Conservation (phyloP, 1,140 invertebrate species). For the Teleopsis dalmanni region DNA sequence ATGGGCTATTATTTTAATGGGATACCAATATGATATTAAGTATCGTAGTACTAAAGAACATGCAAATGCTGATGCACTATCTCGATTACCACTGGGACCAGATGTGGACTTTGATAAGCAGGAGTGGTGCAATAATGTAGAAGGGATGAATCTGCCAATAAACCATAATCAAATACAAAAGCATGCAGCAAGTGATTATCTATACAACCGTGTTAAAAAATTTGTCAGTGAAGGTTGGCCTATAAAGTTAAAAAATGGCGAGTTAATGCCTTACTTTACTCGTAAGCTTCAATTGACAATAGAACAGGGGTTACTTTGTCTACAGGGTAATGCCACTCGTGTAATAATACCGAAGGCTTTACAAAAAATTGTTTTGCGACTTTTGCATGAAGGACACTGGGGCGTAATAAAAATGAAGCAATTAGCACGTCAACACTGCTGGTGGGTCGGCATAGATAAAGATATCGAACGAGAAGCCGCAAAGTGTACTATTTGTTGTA, state of each 20-base stretch:
- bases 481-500: constrained; percentile 7
- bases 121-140: background rate
- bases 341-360: constrained; percentile 24
- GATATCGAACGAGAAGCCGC: constrained; percentile 26
- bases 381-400: constrained; percentile 39
- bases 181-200: background rate
- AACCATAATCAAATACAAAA: background rate
- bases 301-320: constrained; percentile 27
- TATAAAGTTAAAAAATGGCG: too few relatives aligned
- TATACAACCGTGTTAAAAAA: background rate
- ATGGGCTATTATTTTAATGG: constrained; percentile 22
- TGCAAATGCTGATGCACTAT: constrained; percentile 24
- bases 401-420: constrained; percentile 44
- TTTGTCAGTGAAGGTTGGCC: background rate
- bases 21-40: constrained; percentile 17
- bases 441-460: constrained; percentile 41
- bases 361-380: too few relatives aligned
- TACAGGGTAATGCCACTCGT: constrained; percentile 14
- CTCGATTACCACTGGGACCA: constrained; percentile 13
- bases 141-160: background rate
- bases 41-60: constrained; percentile 16
- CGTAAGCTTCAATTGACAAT: too few relatives aligned
- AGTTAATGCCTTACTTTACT: too few relatives aligned
- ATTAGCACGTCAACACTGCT: constrained; percentile 36
- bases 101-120: background rate